Base-by-base conservation (phyloP, 2,797 vertebrate genomes). In the Molossus alvarezi region DNA sequence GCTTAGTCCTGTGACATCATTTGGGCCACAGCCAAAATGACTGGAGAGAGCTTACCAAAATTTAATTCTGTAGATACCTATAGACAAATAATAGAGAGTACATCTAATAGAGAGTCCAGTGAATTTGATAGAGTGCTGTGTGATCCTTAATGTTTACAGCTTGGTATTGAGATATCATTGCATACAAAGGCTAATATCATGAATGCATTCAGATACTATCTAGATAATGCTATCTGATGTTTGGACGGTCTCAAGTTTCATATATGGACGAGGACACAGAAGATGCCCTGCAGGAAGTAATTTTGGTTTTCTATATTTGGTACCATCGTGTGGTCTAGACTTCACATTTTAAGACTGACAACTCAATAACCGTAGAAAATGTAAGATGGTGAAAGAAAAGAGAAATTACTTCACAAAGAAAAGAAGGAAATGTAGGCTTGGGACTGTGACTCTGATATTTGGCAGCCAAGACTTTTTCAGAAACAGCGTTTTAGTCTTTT, bases 131-230 rank as follows among this genome's bases (percentile, higher is more conserved):
- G 67, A 25, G 21, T 81, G 37, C 10, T 75, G 3, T 65, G 14
- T 79, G 27, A 73, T 64, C 21, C 13, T 73, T 94, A 72, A 58
- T 55, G 14, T 90, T 88, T 93, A 67, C 88, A 92, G 25, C 72
- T 33, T 86, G 15, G 80, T 71, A 14, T 75, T 62, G 29, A 88
- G 27, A 15, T 81, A 71, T 29, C n/a, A 71, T 84, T 80, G 13
- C 23, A 45, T 69, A 27, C 71, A 41, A 73, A 9, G 12, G 25
- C 11, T 60, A 64, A 29, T 41, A 14, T 27, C 10, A n/a, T 27
- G n/a, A 77, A 45, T 53, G 18, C 9, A 53, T 37, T 11, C 5
- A 45, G 13, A 75, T 53, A 12, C 9, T 48, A 7, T 55, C 41
- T 48, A 75, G n/a, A 82, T 3, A 72, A 2, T 13, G 20, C 57